phyloP scores from a whole-genome alignment of 2,113 vertebrate species.

The Tonatia bakeri region DNA sequence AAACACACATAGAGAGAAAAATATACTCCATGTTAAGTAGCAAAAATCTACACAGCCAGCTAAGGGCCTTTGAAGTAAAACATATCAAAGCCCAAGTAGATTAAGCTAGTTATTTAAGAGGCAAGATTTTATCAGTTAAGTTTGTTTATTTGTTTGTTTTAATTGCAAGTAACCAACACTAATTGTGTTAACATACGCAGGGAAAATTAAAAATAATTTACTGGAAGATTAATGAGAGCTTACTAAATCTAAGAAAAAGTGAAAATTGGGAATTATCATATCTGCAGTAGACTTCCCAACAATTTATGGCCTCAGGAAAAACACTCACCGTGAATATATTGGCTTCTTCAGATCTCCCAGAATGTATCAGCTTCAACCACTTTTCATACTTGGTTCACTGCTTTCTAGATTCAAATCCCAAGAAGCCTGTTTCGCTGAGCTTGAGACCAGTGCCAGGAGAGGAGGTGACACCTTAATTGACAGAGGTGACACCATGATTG shows the following conservation, averaged over 20 bases:
- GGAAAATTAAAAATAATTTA: neutral
- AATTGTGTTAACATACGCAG: neutral
- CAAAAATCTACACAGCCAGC: neutral
- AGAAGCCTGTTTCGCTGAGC: neutral
- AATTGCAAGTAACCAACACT: neutral
- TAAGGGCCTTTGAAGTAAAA: slow-evolving; percentile 40
- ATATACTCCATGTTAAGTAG: neutral
- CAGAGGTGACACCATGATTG: neutral
- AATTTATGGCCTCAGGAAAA: neutral
- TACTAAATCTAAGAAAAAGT: slow-evolving; percentile 5
- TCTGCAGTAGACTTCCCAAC: neutral
- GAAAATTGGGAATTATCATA: neutral
- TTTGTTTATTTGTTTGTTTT: slow-evolving; percentile 33
- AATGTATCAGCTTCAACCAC: neutral
- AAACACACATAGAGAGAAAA: neutral
- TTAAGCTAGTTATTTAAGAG: slow-evolving; percentile 30
- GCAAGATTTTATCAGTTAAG: slow-evolving; percentile 25
- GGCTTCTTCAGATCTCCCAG: neutral
- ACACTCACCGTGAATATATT: neutral
- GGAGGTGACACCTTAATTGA: neutral
- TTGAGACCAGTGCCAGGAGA: neutral
- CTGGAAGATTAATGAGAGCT: neutral
- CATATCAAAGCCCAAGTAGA: slow-evolving; percentile 34
- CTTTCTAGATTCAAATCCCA: neutral
- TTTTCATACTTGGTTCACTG: neutral